Base-by-base conservation (phyloP, 2,888 invertebrate species). In the Coenonympha glycerion region DNA sequence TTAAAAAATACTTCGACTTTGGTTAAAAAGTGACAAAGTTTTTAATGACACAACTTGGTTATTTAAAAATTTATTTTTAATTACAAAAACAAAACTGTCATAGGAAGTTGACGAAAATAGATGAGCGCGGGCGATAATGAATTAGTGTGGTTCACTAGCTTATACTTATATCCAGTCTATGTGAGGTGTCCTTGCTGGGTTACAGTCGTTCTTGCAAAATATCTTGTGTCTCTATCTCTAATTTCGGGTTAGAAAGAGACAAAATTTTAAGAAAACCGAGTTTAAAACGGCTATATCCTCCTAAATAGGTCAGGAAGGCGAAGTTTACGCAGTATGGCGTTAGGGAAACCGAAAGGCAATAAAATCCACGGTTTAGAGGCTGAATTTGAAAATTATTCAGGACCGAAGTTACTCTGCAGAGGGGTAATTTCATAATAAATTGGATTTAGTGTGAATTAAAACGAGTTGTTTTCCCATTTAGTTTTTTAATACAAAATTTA, bases 231-330 rank as follows among this genome's bases (percentile, higher is more conserved):
- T 71, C 71, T 68, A 64, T 75, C 64, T 59, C 50, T 55, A 61
- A 54, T 53, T 51, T 54, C 44, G 59, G 44, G 56, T 53, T 51
- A 64, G 72, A 79, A 62, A 64, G 71, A 68, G 84, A 83, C 61
- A 63, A 57, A 60, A 58, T 64, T 64, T 68, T 69, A 66, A 57
- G 55, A 69, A 66, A 70, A 63, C 62, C 62, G 67, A 71, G 76
- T 77, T 78, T 78, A 74, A 77, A 78, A 74, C 74, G 71, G 75
- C 76, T 62, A 69, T 79, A 81, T 79, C 76, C 76, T 61, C 60
- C 74, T 80, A 86, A 86, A 83, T 86, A 84, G 87, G 87, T 87
- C 86, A 86, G 86, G 84, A 85, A 85, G 80, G 74, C 79, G 80
- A 85, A 84, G 82, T 86, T 86, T 86, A 84, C 77, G 73, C 75